Conservation (phyloP, 2,113 vertebrate genomes). For the human region DNA sequence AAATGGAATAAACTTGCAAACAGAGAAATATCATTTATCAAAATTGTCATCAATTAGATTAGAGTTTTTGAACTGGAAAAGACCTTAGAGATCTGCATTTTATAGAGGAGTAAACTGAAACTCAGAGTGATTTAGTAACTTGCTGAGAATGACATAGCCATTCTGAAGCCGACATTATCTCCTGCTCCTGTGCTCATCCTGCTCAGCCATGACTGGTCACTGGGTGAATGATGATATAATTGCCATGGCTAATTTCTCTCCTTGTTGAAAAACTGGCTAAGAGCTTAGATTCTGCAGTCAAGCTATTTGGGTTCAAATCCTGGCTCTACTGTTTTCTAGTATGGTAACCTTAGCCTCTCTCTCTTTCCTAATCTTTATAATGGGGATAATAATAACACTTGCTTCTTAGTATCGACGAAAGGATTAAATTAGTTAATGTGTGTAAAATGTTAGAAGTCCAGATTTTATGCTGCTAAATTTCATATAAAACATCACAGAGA, state of each 20-base stretch:
- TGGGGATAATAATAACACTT: neutral
- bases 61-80: neutral
- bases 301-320: neutral
- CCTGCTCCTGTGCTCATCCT: neutral
- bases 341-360: neutral
- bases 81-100: neutral
- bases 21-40: neutral
- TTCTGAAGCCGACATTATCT: neutral
- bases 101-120: neutral
- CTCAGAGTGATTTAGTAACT: neutral
- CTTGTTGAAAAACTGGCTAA: neutral
- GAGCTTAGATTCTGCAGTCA: neutral
- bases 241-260: neutral
- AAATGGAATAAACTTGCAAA: neutral
- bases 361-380: conserved; percentile 1
- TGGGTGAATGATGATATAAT: too few relatives aligned
- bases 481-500: neutral
- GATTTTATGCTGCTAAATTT: neutral
- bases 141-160: neutral
- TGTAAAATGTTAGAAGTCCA: neutral
- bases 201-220: too few relatives aligned
- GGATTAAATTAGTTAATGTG: neutral
- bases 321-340: neutral
- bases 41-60: neutral
- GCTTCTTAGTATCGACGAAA: neutral